Evolutionary conservation across 2,888 invertebrate genomes (phyloP).

Genomic region (Yponomeuta sedellus): DNA sequence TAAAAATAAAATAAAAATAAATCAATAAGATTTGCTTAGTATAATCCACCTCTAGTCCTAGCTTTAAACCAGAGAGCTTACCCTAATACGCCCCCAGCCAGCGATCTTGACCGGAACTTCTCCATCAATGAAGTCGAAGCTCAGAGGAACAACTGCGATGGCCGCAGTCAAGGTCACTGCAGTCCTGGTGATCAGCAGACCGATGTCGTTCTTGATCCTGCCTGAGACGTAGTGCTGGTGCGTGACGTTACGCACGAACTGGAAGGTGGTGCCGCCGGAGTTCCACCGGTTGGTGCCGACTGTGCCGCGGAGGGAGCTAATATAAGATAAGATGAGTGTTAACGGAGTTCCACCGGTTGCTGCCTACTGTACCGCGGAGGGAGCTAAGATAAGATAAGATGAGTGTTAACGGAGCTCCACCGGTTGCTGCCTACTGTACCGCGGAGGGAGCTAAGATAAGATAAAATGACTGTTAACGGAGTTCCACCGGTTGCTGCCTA

Average conservation of each 20-base stretch:
- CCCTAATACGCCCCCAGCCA: conserved; percentile 52
- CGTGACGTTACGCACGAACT: conserved; percentile 41
- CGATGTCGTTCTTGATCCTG: conserved; percentile 52
- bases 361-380: no score
- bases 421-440: no score
- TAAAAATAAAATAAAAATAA: no score
- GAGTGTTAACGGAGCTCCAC: no score
- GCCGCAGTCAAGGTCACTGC: conserved; percentile 24
- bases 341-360: no score
- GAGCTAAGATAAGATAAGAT: no score
- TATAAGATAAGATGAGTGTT: conserved; percentile 14
- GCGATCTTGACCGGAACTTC: conserved; percentile 34
- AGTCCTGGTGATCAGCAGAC: conserved; percentile 35
- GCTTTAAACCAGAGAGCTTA: no score
- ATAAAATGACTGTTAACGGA: no score
- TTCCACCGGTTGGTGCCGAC: conserved; percentile 52
- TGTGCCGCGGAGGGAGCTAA: conserved; percentile 40
- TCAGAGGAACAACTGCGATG: conserved; percentile 30
- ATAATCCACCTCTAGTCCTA: no score
- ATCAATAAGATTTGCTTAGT: no score
- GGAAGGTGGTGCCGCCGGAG: conserved; percentile 38
- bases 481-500: no score
- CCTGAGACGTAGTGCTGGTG: conserved; percentile 43
- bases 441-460: no score
- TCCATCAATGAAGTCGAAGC: conserved; percentile 25